Evolutionary conservation across 1,140 invertebrate genomes (phyloP).

Genomic region (Tribolium madens): DNA sequence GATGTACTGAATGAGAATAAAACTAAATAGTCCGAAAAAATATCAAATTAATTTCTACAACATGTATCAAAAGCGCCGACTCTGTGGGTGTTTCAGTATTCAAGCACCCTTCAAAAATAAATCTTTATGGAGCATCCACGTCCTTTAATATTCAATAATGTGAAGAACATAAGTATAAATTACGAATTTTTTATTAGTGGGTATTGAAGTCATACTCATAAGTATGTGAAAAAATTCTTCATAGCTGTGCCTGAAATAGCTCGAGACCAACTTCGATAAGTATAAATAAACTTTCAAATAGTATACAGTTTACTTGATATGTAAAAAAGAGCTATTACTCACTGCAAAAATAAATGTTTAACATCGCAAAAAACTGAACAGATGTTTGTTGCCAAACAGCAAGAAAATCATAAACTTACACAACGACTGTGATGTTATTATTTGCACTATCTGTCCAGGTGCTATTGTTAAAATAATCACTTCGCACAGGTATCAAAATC

Average conservation of each 20-base stretch:
- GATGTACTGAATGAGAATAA: background rate
- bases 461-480: background rate
- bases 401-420: background rate
- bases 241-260: slow-evolving; percentile 23
- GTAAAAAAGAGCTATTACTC: slow-evolving; percentile 39
- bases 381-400: slow-evolving; percentile 32
- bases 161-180: background rate
- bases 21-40: background rate
- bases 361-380: slow-evolving; percentile 14
- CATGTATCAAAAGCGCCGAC: too few species aligned
- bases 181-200: background rate
- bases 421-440: background rate
- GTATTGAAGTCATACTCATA: background rate
- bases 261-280: slow-evolving; percentile 5
- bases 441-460: background rate
- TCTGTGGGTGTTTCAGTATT: too few species aligned
- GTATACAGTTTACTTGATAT: slow-evolving; percentile 29
- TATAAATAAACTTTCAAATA: slow-evolving; percentile 40
- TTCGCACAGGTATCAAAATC: too few species aligned
- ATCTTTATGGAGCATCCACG: background rate
- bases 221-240: background rate
- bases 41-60: background rate
- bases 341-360: slow-evolving; percentile 43
- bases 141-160: background rate
- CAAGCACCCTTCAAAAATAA: background rate